Base-by-base conservation (phyloP, 2,797 vertebrate species). In the Cygnus olor region DNA sequence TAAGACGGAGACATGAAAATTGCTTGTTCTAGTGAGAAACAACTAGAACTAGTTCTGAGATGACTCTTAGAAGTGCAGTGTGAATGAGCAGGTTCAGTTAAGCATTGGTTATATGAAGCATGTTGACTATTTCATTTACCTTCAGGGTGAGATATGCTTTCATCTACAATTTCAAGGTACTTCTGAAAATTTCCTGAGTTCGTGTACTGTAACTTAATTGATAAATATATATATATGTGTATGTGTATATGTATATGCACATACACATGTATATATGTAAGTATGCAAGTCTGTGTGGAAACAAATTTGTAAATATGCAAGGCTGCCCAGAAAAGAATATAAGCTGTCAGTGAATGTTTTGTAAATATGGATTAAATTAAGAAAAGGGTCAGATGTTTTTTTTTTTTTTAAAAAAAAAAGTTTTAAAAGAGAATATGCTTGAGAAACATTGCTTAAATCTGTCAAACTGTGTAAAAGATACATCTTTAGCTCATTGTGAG, bases 401-500 rank as follows among this genome's bases (percentile, higher is more conserved):
- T 1, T 12, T 47, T 24, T 49, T 24, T 24, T 8, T 3, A 5
- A 20, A 45, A 47, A 49, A 4, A 34, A 61, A 94, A 49, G 6
- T 69, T 69, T 56, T 7, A 47, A 76, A 66, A 76, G 19, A 63
- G 5, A 80, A 84, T 72, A 21, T 22, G 44, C 40, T 84, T 85
- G 58, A 73, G 79, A 89, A 93, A 24, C 25, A 57, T 79, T 1
- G 3, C 21, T 73, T 88, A 45, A 79, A 89, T 64, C n/a, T 86
- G 91, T 56, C 36, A 71, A 82, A 51, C 76, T 81, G 28, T 49
- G 38, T 70, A 68, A 88, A 95, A 70, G 27, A 73, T 78, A 38
- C 36, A 64, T 86, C 78, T 89, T 90, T 57, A 76, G n/a, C 57
- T 91, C 38, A 72, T 94, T 91, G 68, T 74, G 74, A 85, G 18